Evolutionary conservation across 2,113 vertebrate species (phyloP).

Genomic region (Chamaea fasciata): DNA sequence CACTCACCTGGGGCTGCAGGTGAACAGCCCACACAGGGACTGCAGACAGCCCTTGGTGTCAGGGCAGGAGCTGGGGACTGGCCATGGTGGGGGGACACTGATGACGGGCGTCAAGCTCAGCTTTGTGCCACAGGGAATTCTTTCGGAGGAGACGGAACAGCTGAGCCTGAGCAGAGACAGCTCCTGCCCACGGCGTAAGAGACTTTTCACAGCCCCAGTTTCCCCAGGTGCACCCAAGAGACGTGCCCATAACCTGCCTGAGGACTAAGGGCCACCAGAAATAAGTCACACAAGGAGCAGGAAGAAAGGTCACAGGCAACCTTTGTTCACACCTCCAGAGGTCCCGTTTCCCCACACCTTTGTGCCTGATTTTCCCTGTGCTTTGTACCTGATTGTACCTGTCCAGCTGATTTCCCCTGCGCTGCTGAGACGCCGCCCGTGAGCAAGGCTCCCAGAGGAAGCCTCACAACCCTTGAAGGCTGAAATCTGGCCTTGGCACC

Average conservation of each 20-base stretch:
- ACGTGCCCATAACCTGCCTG: neutral
- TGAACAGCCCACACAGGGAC: neutral
- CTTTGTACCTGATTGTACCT: too few relatives aligned
- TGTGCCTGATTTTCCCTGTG: neutral
- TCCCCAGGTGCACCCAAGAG: neutral
- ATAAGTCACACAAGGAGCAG: fast-evolving
- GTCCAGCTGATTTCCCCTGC: neutral
- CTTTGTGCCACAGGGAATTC: neutral
- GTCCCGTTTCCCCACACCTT: neutral
- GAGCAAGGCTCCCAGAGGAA: neutral
- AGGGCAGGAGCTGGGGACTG: neutral
- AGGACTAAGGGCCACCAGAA: neutral
- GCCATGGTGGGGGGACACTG: neutral
- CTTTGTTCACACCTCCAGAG: neutral
- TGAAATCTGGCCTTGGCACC: neutral
- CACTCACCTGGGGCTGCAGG: neutral
- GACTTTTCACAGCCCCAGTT: neutral
- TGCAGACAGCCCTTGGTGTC: neutral
- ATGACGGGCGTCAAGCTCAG: neutral
- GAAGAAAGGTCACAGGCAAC: neutral
- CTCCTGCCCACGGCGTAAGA: neutral
- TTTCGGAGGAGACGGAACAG: neutral
- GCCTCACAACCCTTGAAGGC: neutral
- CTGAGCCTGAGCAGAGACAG: neutral
- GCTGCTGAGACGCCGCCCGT: fast-evolving